Conservation (phyloP, 2,888 invertebrate species). For the Orthosia cruda region DNA sequence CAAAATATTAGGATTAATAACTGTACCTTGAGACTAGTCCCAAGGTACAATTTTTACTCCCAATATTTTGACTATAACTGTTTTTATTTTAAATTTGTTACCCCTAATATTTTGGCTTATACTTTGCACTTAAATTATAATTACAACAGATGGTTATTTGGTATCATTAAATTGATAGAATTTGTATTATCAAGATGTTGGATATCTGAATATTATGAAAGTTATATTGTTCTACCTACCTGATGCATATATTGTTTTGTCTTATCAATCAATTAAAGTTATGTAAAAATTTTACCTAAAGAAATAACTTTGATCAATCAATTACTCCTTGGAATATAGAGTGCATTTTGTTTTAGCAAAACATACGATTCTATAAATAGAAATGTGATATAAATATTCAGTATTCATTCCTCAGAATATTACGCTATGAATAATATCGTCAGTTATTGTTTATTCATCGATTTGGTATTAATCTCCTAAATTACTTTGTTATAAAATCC, state of each 20-base stretch:
- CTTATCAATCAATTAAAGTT: not conserved
- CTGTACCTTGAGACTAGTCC: too few species aligned
- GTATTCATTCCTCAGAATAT: not conserved
- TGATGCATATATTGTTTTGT: not conserved
- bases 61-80: too few species aligned
- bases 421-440: too few species aligned
- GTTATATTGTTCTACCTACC: too few species aligned
- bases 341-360: not conserved
- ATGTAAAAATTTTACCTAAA: not conserved
- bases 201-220: not conserved
- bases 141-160: not conserved
- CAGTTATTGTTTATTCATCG: too few species aligned
- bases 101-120: too few species aligned
- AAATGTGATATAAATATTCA: too few species aligned
- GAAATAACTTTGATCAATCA: not conserved
- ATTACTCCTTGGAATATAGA: not conserved
- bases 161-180: not conserved
- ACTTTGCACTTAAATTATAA: too few species aligned
- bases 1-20: conserved; percentile 37
- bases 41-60: too few species aligned
- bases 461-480: too few species aligned
- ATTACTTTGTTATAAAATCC: too few species aligned
- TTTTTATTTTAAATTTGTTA: too few species aligned
- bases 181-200: not conserved
- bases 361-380: not conserved